A percentile compares a stretch with the other conserved stretches of the same genome.
Evolutionary conservation across 2,113 vertebrate genomes (phyloP).

Genomic region (Strix aluco): DNA sequence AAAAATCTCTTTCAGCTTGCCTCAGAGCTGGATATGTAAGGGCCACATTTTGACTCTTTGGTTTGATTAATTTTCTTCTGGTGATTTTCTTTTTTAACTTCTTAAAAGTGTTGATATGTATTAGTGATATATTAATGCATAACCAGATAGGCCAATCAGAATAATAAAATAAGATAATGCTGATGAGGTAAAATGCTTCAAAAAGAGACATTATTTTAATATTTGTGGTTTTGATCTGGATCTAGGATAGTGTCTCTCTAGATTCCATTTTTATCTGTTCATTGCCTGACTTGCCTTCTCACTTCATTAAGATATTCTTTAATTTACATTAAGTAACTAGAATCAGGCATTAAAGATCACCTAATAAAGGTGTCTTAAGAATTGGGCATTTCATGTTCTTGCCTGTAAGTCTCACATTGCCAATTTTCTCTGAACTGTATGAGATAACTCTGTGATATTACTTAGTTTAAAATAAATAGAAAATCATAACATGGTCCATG

Average conservation of each 20-base stretch:
- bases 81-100: background rate
- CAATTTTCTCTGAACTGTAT: background rate
- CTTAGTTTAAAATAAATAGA: slow-evolving; percentile 42
- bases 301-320: background rate
- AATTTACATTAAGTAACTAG: background rate
- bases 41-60: background rate
- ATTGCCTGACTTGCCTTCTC: background rate
- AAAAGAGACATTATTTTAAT: background rate
- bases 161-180: background rate
- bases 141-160: background rate
- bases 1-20: background rate
- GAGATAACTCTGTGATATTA: background rate
- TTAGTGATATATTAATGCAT: background rate
- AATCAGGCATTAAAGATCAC: background rate
- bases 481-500: background rate
- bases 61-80: background rate
- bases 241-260: background rate
- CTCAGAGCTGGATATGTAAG: background rate
- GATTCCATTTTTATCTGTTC: background rate
- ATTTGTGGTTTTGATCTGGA: background rate
- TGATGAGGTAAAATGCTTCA: background rate
- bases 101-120: background rate
- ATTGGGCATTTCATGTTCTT: background rate
- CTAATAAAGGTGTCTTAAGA: background rate
- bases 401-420: background rate